These are phyloP conservation scores for Sylvia atricapilla DNA, from an alignment of 2,113 vertebrate species.

Conservation along the genomic window DNA sequence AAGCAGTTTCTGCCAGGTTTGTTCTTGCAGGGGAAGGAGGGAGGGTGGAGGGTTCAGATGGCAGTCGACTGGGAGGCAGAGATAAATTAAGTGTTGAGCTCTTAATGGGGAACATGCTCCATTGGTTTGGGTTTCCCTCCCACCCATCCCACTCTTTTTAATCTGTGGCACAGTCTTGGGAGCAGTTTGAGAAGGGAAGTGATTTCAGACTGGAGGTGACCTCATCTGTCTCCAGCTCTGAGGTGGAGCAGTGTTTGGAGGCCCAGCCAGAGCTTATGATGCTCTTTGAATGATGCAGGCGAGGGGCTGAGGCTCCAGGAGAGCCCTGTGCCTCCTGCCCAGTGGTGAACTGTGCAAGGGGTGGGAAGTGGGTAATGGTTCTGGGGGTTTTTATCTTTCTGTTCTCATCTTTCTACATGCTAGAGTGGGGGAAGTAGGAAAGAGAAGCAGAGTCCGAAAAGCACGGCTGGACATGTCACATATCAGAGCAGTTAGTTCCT, in stretches of 20 bases:
- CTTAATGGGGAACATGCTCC: constrained; percentile 3
- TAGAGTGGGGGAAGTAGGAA: neutral
- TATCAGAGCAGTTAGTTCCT: neutral
- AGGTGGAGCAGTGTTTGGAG: constrained; percentile 13
- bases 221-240: constrained; percentile 30
- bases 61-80: neutral
- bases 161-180: neutral
- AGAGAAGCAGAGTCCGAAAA: neutral
- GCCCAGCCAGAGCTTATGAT: neutral
- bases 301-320: neutral
- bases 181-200: constrained; percentile 39
- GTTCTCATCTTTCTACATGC: neutral
- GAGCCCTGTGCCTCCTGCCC: neutral
- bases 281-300: neutral
- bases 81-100: constrained; percentile 42
- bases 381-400: neutral
- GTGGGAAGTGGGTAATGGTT: neutral
- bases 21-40: neutral
- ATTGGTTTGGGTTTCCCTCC: constrained; percentile 25
- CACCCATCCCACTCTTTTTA: constrained; percentile 6
- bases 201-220: constrained; percentile 56
- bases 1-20: neutral
- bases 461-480: neutral
- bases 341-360: fast-evolving
- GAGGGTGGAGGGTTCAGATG: neutral